Evolutionary conservation across 2,797 vertebrate genomes (phyloP).

Genomic region (Sebastes steindachneri): DNA sequence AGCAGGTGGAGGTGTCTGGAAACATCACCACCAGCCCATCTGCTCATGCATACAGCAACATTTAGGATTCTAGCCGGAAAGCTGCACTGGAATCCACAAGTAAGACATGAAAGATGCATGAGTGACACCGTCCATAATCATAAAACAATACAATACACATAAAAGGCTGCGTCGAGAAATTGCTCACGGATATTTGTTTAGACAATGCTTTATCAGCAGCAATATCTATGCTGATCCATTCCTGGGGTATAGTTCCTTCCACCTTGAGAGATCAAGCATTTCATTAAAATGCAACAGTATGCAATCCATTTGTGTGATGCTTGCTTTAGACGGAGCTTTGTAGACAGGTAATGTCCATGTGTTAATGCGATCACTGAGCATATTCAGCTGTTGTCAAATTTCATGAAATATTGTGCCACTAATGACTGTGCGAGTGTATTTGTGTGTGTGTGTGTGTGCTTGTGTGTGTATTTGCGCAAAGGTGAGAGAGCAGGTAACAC

Average conservation of each 20-base stretch:
- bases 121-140: conserved; percentile 2
- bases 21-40: background rate
- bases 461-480: background rate
- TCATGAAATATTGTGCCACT: conserved; percentile 29
- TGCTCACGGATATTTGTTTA: background rate
- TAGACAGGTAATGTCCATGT: conserved; percentile 29
- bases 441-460: background rate
- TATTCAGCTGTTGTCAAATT: conserved; percentile 30
- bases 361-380: conserved; percentile 37
- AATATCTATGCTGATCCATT: conserved; percentile 42
- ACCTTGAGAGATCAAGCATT: conserved; percentile 4
- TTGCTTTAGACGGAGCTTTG: conserved; percentile 12
- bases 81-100: background rate
- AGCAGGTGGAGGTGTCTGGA: conserved; percentile 16
- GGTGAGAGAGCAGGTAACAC: conserved; percentile 5
- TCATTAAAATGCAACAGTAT: conserved; percentile 20
- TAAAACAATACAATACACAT: background rate
- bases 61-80: background rate
- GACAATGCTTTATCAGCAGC: conserved; percentile 12
- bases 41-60: background rate
- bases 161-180: background rate
- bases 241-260: background rate
- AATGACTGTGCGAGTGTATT: background rate
- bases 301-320: conserved; percentile 7
- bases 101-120: conserved; percentile 16